Conservation (phyloP, 2,113 vertebrate species). For the Pelecanus crispus region DNA sequence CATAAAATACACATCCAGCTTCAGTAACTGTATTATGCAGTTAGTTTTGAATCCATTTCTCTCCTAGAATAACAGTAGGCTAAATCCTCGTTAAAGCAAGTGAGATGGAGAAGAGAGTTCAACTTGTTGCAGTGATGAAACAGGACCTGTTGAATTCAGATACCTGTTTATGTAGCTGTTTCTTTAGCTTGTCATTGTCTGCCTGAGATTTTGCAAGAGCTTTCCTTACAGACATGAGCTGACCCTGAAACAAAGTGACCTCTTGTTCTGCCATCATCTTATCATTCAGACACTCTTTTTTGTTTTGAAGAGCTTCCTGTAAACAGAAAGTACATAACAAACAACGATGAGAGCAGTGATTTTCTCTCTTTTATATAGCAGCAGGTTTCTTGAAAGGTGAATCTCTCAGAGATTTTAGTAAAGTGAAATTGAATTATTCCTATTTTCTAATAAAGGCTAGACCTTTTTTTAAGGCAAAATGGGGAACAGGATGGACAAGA, state of each 20-base stretch:
- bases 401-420: neutral
- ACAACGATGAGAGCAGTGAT: neutral
- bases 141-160: neutral
- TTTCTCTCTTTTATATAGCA: neutral
- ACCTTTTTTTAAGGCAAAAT: neutral
- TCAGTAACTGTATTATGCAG: neutral
- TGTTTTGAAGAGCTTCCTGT: constrained; percentile 70
- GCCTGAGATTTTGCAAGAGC: constrained; percentile 59
- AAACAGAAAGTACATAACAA: neutral
- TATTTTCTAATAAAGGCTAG: neutral
- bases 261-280: constrained; percentile 70
- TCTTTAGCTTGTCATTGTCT: constrained; percentile 40
- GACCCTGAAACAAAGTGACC: constrained; percentile 47
- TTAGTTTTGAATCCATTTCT: neutral
- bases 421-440: neutral
- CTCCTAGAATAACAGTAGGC: neutral
- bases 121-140: neutral
- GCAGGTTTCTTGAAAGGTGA: neutral
- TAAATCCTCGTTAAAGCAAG: neutral
- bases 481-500: neutral
- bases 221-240: constrained; percentile 63
- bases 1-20: neutral
- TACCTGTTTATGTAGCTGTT: constrained; percentile 69
- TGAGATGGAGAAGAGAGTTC: neutral
- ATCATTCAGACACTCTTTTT: constrained; percentile 48